Base-by-base conservation (phyloP, 2,113 vertebrate species). In the Rhabdomys dilectus region DNA sequence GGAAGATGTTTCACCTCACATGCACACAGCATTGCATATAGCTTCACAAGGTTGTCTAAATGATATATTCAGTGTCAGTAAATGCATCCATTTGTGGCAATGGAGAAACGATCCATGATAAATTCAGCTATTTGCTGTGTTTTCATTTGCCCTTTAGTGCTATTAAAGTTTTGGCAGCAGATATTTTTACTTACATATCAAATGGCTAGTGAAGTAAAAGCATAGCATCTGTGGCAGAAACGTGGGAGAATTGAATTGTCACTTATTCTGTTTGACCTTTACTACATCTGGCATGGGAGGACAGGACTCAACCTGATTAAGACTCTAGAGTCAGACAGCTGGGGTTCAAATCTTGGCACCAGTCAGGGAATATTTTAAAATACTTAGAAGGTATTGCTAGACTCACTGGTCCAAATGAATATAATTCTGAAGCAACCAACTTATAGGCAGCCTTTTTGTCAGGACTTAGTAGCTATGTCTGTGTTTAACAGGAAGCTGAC, bases 131-230 rank as follows among this genome's bases (percentile, higher is more conserved):
- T 90, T 82, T 94, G 45, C 17, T 89, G 13, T 70, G 26, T 48
- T 84, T 95, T 91, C 34, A 64, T 56, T 93, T 90, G 86, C 21
- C 10, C 36, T 90, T 95, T 88, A 56, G 62, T 78, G 34, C 34
- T 88, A 90, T 72, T 76, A 81, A 89, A 56, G 11, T 73, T 88
- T 88, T 70, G 21, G 13, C n/a, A 94, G 31, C 12, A 96, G n/a
- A 80, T 88, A 53, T 93, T 60, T 91, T 86, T 70, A 64, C 22
- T 26, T 91, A 45, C 5, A 22, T 15, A 75, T 62, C 95, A 73
- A 88, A 82, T 89, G 22, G 22, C 34, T n/a, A 39, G 6, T 89
- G 10, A 85, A 13, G 64, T n/a, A 88, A 94, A 89, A 91, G 51
- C 29, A 34, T 15, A 70, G 11, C 1, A 34, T 93, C 7, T 24